Evolutionary conservation across 2,113 vertebrate species (phyloP), one percentile per base, ranked within the genome.

Genomic region (Centrocercus urophasianus): DNA sequence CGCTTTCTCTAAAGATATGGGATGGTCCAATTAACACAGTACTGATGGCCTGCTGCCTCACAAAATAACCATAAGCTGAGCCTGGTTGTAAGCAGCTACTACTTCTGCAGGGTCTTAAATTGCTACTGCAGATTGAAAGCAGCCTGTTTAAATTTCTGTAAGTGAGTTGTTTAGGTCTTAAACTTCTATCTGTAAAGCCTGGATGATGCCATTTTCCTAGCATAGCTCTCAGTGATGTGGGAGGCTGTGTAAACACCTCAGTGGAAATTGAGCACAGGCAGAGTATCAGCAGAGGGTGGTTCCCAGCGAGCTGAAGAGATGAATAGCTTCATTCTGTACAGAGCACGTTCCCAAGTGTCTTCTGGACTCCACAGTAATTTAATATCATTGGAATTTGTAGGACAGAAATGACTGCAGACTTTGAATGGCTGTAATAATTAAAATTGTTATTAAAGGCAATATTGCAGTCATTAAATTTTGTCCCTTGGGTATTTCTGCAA

Each of bases 301-400:
- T 89, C 56, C 57, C 60, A 59, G 71, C 40, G 0, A 30, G 67
- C 78, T 82, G 82, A 11, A 36, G 57, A 43, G 69, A 90, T 63
- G 10, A 72, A 36, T 1, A 6, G 8, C 87, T 88, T 32, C 42
- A 5, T 69, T 67, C 77, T 64, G n/a, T 32, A 0, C 71, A 30
- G 20, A 4, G 1, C 72, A 6, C 3, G n/a, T 67, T 95, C 91
- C 90, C 82, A 12, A 80, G 19, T 9, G 79, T 42, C 56, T 60
- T 22, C 88, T 95, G 83, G 54, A 30, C 92, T 57, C 66, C 12
- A 5, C 12, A 71, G 93, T 75, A 72, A 97, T 92, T 64, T 47
- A 75, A 94, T 93, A 88, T 24, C 52, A 1, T 15, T 54, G 91
- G 88, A 88, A 95, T 96, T 77, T 88, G 82, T 61, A 40, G 91